Base-by-base conservation (phyloP, 2,113 vertebrate genomes). In the Xyrauchen texanus region DNA sequence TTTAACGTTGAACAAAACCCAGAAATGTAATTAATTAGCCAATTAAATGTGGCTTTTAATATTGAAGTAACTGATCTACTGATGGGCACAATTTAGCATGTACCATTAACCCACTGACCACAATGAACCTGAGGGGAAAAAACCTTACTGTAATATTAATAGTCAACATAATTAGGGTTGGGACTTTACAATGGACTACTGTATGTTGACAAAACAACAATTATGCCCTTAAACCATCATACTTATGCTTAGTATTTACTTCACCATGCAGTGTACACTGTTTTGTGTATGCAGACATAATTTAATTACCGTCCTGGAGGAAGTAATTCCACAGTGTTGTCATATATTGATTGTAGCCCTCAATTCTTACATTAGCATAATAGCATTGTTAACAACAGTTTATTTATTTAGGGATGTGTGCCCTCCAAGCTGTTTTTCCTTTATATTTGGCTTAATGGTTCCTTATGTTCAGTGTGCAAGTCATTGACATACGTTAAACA, bases 281-380 rank as follows among this genome's bases (percentile, higher is more conserved):
- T 65, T 80, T 58, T 53, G 61, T 67, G 4, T 58, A 67, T 74
- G 78, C 78, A 60, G 16, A 55, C 34, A 4, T 80, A 66, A 60
- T 34, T 34, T 34, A 34, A 34, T 66, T 47, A 46, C 74, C 51
- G 67, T 21, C 78, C 77, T 76, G 13, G 9, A 71, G 82, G 71
- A 73, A 70, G 74, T 80, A 53, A 53, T 83, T 83, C 61, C 67
- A 12, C 49, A 66, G 13, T 46, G n/a, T 69, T 60, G 82, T 77
- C 64, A 61, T 55, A 12, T 76, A 80, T 83, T 69, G 72, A 83
- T 80, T 76, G 21, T 61, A 34, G 13, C 53, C 66, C 64, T 80
- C 75, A 70, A 83, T 60, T 71, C 65, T 71, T 80, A 67, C 69
- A 83, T 70, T 71, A 80, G 64, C 68, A 83, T 75, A 72, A 46